A percentile compares a stretch with the other conserved stretches of the same genome.
These are phyloP conservation scores for Muscicapa comitata DNA, from an alignment of 2,797 vertebrate genomes.

Conservation along the genomic window DNA sequence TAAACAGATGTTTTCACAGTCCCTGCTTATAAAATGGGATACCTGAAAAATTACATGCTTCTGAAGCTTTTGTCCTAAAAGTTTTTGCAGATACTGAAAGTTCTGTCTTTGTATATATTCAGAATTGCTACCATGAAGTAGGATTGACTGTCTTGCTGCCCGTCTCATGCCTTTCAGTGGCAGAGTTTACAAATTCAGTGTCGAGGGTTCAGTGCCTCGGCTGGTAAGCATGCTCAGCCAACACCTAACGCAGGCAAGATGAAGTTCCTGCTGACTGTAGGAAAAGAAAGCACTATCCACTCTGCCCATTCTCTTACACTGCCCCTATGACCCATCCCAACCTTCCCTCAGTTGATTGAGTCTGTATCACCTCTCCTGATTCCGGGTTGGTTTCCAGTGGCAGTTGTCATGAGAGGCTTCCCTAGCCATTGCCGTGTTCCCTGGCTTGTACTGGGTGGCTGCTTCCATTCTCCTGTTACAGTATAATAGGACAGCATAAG, in stretches of 20 bases:
- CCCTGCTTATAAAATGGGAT: not conserved
- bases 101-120: not conserved
- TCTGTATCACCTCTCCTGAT: not conserved
- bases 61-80: not conserved
- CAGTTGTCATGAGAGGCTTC: not conserved
- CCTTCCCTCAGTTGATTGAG: not conserved
- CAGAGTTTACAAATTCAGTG: not conserved
- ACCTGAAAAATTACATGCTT: not conserved
- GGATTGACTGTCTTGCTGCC: not conserved
- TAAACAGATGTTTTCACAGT: not conserved
- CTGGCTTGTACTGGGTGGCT: not conserved
- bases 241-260: not conserved
- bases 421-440: not conserved
- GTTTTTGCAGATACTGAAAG: not conserved
- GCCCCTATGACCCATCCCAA: fast-evolving
- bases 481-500: not conserved
- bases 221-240: not conserved
- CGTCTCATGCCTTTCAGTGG: not conserved
- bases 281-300: not conserved
- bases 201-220: not conserved
- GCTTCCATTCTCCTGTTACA: not conserved
- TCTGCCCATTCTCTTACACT: not conserved
- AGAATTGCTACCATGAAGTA: not conserved
- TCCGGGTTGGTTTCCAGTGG: not conserved
- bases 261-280: not conserved